Conservation (phyloP, 2,888 invertebrate species). For the Pheosia gnoma region DNA sequence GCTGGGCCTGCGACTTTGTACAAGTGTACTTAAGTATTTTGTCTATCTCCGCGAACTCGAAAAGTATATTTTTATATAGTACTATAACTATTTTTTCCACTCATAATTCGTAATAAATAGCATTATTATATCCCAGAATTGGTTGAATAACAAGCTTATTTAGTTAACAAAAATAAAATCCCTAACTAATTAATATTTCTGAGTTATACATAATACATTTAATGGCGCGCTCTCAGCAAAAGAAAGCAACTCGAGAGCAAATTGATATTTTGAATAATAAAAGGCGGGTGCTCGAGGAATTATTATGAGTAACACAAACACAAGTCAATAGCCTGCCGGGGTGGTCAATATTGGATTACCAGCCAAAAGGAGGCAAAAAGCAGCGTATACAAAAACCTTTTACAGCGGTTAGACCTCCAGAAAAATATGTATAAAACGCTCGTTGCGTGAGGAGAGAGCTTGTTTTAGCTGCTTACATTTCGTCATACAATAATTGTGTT, state of each 20-base stretch:
- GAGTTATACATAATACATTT: slow-evolving; percentile 48
- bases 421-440: slow-evolving; percentile 81
- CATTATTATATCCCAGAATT: too few relatives aligned
- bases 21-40: too few relatives aligned
- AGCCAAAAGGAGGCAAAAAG: slow-evolving; percentile 83
- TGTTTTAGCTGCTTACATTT: slow-evolving; percentile 28
- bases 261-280: slow-evolving; percentile 84
- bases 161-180: not conserved
- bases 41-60: too few relatives aligned
- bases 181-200: slow-evolving; percentile 43
- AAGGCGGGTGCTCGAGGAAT: slow-evolving; percentile 70
- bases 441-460: slow-evolving; percentile 57
- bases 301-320: slow-evolving; percentile 83
- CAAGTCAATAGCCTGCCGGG: slow-evolving; percentile 82
- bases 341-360: slow-evolving; percentile 84
- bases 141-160: not conserved
- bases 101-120: too few relatives aligned
- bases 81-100: too few relatives aligned
- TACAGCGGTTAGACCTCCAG: slow-evolving; percentile 76
- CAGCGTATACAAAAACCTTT: slow-evolving; percentile 85
- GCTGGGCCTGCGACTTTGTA: too few relatives aligned
- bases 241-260: slow-evolving; percentile 72
- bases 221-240: slow-evolving; percentile 53
- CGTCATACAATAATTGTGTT: slow-evolving; percentile 12
- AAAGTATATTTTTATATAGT: too few relatives aligned